Evolutionary conservation across 2,888 invertebrate species (phyloP).

Genomic region (Hecatera dysodea): DNA sequence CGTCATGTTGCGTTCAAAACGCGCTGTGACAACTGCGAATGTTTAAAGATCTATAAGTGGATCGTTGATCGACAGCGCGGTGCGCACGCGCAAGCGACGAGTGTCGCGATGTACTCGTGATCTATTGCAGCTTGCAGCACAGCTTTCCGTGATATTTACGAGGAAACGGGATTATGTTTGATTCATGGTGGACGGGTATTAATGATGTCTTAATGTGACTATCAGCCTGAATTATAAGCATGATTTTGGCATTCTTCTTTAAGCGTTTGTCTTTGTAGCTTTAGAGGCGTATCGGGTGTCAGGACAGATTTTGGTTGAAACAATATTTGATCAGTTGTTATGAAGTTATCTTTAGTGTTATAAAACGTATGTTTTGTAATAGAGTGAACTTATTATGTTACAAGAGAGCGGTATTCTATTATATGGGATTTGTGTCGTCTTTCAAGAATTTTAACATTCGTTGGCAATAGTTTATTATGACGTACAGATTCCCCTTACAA

Average conservation of each 20-base stretch:
- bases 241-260: constrained; percentile 20
- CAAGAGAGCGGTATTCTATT: too few relatives aligned
- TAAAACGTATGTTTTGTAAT: too few relatives aligned
- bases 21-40: constrained; percentile 42
- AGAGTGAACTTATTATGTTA: too few relatives aligned
- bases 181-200: constrained; percentile 45
- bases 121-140: constrained; percentile 35
- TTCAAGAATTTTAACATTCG: neutral
- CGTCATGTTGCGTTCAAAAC: neutral
- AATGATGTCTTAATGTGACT: constrained; percentile 20
- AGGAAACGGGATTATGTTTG: constrained; percentile 49
- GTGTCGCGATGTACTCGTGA: constrained; percentile 29
- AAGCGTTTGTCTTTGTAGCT: neutral
- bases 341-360: neutral
- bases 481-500: neutral
- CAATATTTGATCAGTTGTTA: neutral
- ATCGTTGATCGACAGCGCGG: constrained; percentile 55
- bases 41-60: constrained; percentile 49
- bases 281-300: neutral
- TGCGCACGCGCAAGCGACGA: constrained; percentile 35
- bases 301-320: neutral
- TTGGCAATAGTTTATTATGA: neutral
- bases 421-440: neutral
- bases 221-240: constrained; percentile 1
- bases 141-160: constrained; percentile 46